Evolutionary conservation across 1,140 invertebrate species (phyloP), one percentile per base, ranked within the genome.

Genomic region (Plectus sambesii): DNA sequence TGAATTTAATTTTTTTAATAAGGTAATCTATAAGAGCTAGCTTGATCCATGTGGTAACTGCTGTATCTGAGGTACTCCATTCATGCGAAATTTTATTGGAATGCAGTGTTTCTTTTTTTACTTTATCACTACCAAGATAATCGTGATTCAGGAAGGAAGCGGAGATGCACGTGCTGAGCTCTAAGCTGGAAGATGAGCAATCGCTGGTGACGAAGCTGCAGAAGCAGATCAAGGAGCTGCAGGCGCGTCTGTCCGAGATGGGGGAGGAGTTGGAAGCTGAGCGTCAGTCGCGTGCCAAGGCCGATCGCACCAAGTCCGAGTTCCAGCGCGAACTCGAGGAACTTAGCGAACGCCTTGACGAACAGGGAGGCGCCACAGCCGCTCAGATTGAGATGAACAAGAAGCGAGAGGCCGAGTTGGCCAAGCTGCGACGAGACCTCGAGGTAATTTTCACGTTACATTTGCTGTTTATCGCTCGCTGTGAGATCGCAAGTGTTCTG

Each of bases 321-420:
- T 77, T 96, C 54, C 85, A 87, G 47, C 82, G 90, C 46, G 92
- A 98, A 74, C 79, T 97, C 49, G 90, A 97, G 69, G 92, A 98
- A 43, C 42, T 74, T 77, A 83, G 85, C 62, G 92, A 98, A 74
- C 83, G 90, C 66, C 44, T 67, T 41, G 65, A 67, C 43, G 64
- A 67, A 40, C 51, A 53, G 70, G 93, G 93, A 75, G 93, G 93
- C 74, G 92, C 90, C 57, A 98, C 93, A 52, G 87, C 88, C 44
- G 89, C 92, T 58, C 93, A 98, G 77, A 86, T 97, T 71, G 93
- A 99, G 74, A 81, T 97, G 62, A 97, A 98, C 82, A 97, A 97
- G 80, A 96, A 97, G 76, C 84, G 93, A 59, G 93, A 98, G 74
- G 85, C 87, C 65, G 94, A 99, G 76, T 80, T 99, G 53, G 82